A percentile compares a stretch with the other conserved stretches of the same genome.
Conservation (phyloP, 1,140 invertebrate species). For the Cotesia vestalis region DNA sequence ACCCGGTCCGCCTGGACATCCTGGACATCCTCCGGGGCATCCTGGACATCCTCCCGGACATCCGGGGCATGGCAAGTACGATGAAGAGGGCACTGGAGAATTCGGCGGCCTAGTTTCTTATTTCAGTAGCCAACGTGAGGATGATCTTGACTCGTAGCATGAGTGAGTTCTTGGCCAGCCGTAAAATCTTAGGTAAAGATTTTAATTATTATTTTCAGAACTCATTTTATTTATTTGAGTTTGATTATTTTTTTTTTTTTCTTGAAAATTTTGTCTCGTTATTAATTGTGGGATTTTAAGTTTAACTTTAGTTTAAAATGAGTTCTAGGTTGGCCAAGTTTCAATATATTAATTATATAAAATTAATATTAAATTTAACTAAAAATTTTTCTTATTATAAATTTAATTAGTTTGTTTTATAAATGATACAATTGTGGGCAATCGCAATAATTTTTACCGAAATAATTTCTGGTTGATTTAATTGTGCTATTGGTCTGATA, state of each 20-base stretch:
- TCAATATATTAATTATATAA: slow-evolving; percentile 23
- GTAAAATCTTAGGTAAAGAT: slow-evolving; percentile 27
- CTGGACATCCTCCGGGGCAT: slow-evolving; percentile 43
- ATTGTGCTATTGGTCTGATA: no score
- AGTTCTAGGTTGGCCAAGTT: slow-evolving; percentile 40
- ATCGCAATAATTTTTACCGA: slow-evolving; percentile 23
- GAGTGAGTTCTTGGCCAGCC: slow-evolving; percentile 63
- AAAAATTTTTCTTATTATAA: not conserved
- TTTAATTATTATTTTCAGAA: no score
- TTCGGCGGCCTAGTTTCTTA: slow-evolving; percentile 88
- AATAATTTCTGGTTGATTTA: not conserved
- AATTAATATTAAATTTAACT: not conserved
- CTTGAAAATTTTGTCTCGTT: no score
- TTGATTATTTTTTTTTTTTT: no score
- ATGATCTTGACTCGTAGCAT: slow-evolving; percentile 73
- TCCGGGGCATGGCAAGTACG: slow-evolving; percentile 49
- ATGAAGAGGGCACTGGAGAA: slow-evolving; percentile 73
- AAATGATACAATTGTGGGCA: slow-evolving; percentile 10
- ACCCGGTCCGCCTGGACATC: slow-evolving; percentile 38
- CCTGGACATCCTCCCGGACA: slow-evolving; percentile 29
- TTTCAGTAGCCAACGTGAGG: slow-evolving; percentile 84
- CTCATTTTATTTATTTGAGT: no score
- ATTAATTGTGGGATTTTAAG: no score
- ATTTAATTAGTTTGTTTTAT: slow-evolving; percentile 24
- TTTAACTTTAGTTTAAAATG: not conserved